phyloP scores from a whole-genome alignment of 1,140 invertebrate species.

The Bombus superbus region DNA sequence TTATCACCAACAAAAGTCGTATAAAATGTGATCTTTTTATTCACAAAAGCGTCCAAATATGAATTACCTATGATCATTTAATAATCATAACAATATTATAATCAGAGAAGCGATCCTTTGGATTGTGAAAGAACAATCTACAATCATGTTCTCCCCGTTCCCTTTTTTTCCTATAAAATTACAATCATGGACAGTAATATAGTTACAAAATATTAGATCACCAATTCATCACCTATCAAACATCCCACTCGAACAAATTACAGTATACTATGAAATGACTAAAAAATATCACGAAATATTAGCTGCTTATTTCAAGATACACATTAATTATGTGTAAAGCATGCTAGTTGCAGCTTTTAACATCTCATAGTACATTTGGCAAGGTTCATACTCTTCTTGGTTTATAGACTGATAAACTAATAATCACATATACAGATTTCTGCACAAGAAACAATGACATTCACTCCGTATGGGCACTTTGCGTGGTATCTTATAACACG shows the following conservation, averaged over 20 bases:
- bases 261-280: conserved; percentile 10
- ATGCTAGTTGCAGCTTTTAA: conserved; percentile 36
- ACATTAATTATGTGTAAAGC: conserved; percentile 44
- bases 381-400: conserved; percentile 45
- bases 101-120: conserved; percentile 60
- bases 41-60: conserved; percentile 61
- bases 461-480: conserved; percentile 51
- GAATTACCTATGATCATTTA: conserved; percentile 59
- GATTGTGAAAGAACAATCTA: conserved; percentile 62
- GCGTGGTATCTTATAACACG: conserved; percentile 46
- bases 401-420: conserved; percentile 52
- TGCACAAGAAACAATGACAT: conserved; percentile 41
- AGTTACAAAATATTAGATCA: conserved; percentile 51
- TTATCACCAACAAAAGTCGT: conserved; percentile 45
- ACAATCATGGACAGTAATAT: conserved; percentile 39
- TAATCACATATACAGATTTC: conserved; percentile 57
- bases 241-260: conserved; percentile 38
- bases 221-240: conserved; percentile 43
- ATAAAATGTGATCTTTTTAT: conserved; percentile 59
- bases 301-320: conserved; percentile 54
- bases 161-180: conserved; percentile 34
- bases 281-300: conserved; percentile 48
- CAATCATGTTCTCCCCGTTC: conserved; percentile 46
- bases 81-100: conserved; percentile 66
- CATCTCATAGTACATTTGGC: conserved; percentile 41